These are phyloP conservation scores for Spheniscus humboldti DNA, from an alignment of 2,797 vertebrate species.

Conservation along the genomic window DNA sequence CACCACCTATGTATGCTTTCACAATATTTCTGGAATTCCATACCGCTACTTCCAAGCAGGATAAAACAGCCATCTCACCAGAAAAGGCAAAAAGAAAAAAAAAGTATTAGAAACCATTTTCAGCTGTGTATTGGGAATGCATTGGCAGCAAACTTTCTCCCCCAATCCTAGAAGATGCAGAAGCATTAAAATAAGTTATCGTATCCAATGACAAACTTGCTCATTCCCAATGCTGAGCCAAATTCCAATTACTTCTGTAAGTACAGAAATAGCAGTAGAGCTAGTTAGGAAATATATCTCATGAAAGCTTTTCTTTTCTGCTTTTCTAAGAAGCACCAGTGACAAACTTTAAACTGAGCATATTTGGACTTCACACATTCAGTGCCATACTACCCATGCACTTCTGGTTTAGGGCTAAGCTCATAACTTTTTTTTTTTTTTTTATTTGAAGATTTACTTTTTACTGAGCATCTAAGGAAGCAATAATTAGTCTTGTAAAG, in stretches of 20 bases:
- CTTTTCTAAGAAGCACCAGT: background rate
- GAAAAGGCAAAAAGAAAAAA: background rate
- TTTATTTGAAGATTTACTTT: background rate
- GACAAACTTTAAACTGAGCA: background rate
- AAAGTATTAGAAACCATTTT: background rate
- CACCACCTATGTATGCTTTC: background rate
- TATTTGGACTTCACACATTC: background rate
- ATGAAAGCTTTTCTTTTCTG: background rate
- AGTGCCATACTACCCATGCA: background rate
- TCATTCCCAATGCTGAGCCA: background rate
- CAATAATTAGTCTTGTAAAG: background rate
- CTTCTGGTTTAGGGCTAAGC: background rate
- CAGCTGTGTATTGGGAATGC: background rate
- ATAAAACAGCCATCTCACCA: background rate
- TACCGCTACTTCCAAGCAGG: background rate
- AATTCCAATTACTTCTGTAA: background rate
- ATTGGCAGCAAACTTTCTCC: background rate
- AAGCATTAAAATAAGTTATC: background rate
- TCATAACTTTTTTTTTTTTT: background rate
- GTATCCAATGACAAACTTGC: background rate
- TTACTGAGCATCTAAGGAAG: background rate
- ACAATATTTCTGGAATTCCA: background rate
- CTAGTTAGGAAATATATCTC: background rate
- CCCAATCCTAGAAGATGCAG: background rate
- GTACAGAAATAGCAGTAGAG: background rate